These are phyloP conservation scores for Pristionchus arcanus DNA, from an alignment of 2,888 invertebrate genomes.

Conservation along the genomic window DNA sequence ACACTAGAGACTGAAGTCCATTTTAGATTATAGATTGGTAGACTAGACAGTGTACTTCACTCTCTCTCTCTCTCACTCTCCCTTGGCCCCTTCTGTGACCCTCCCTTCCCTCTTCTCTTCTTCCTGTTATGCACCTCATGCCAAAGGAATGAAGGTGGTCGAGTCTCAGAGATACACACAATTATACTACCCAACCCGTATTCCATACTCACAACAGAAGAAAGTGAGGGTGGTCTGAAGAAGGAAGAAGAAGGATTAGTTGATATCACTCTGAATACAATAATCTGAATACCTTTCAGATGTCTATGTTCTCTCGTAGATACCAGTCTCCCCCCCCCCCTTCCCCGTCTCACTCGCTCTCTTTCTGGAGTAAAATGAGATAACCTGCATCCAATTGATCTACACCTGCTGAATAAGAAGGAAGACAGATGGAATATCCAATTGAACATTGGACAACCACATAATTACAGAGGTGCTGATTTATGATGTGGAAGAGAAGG, in stretches of 20 bases:
- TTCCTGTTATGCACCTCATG: conserved; percentile 15
- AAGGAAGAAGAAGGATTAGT: not conserved
- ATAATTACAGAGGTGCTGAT: not conserved
- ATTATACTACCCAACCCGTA: not conserved
- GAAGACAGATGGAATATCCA: not conserved
- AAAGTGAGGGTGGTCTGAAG: conserved; percentile 6
- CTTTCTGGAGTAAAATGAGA: not conserved
- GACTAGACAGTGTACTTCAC: not conserved
- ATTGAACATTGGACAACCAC: not conserved
- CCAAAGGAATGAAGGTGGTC: conserved; percentile 6
- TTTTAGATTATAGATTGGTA: not conserved
- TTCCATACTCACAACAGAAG: not conserved
- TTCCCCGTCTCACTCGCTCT: not conserved
- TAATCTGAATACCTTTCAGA: not conserved
- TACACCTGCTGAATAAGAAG: not conserved
- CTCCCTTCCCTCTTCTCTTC: not conserved
- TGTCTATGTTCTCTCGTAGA: not conserved
- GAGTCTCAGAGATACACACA: not conserved
- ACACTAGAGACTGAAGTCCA: not conserved
- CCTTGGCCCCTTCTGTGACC: not conserved
- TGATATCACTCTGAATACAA: not conserved
- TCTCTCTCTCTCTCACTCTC: not conserved
- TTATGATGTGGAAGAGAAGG: not conserved
- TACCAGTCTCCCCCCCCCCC: not conserved
- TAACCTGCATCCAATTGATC: not conserved